Base-by-base conservation (phyloP, 2,888 invertebrate genomes). In the Hydrotaea cyrtoneurina region DNA sequence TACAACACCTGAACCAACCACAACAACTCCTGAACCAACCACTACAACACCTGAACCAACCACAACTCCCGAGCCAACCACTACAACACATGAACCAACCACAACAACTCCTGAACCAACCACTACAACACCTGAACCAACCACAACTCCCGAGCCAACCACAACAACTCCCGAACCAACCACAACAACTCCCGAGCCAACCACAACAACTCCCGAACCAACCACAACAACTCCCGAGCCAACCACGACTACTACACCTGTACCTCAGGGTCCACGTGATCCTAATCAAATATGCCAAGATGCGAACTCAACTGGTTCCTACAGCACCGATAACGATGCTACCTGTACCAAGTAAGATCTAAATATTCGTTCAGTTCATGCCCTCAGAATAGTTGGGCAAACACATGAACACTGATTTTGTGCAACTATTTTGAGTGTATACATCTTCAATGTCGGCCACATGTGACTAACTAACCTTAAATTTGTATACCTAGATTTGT, bases 61-160 rank as follows among this genome's bases (percentile, higher is more conserved):
- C 7, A 31, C 31, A 31, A 31, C 31, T 31, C 31, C 7, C 31
- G 31, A 31, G 31, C 31, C 31, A 31, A 31, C 31, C 31, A 31
- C 31, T 4, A 31, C 31, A 31, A 31, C 31, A 4, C 31, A 4
- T 7, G 31, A 31, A 7, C 31, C 31, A 31, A 31, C 31, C 31
- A 31, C 31, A 69, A 78, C 80, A 69, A 78, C 80, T 0, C 13
- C 13, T 5, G 59, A 74, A 23, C 57, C 74, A 17, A 57, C 5
- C 8, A 55, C 74, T 39, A 31, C 31, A 31, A 31, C 31, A 4
- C 2, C 7, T 7, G 7, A 31, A 7, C 31, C 31, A 4, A 31
- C 31, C 31, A 31, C 46, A 15, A 13, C 43, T n/a, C 43, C 50
- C 0, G 39, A 53, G 62, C 43, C 53, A 4, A 31, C 31, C 5